Evolutionary conservation across 23 tunicate species (phyloP).

Genomic region (Diplosoma virens): DNA sequence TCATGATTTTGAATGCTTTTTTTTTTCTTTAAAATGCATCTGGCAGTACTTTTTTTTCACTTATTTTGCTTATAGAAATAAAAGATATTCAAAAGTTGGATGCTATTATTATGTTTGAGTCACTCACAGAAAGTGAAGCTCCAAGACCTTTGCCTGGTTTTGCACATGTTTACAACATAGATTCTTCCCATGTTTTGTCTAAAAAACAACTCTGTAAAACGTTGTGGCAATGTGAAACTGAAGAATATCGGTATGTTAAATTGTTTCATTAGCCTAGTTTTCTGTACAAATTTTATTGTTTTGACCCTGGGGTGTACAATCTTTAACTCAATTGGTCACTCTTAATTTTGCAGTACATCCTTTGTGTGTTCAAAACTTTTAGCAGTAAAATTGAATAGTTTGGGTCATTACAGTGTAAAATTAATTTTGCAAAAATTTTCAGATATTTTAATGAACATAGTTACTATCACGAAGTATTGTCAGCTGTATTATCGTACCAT

Average conservation of each 20-base stretch:
- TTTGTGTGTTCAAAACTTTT: too few species aligned
- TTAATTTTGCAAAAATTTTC: not conserved
- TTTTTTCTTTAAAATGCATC: not conserved
- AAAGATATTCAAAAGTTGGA: not conserved
- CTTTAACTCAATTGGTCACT: too few species aligned
- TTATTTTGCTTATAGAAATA: too few species aligned
- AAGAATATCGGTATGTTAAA: not conserved
- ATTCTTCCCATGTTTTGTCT: not conserved
- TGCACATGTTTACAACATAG: not conserved
- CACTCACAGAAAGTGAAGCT: not conserved
- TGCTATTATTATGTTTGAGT: not conserved
- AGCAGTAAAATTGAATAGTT: not conserved
- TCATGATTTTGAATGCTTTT: not conserved
- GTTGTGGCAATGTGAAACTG: slow-evolving; percentile 32
- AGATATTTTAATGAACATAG: slow-evolving; percentile 22
- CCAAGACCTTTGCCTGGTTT: slow-evolving; percentile 8
- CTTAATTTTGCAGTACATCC: too few species aligned
- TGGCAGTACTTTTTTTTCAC: too few species aligned
- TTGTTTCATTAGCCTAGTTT: too few species aligned
- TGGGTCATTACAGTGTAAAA: not conserved
- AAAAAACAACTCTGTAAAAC: not conserved
- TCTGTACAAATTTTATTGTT: too few species aligned
- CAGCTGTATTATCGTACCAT: not conserved
- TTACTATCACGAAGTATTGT: not conserved
- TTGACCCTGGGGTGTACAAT: too few species aligned